Percentiles rank a stretch among this genome's conserved stretches.
These are phyloP conservation scores for Rhynchophorus ferrugineus DNA, from an alignment of 1,140 invertebrate species.

Conservation along the genomic window DNA sequence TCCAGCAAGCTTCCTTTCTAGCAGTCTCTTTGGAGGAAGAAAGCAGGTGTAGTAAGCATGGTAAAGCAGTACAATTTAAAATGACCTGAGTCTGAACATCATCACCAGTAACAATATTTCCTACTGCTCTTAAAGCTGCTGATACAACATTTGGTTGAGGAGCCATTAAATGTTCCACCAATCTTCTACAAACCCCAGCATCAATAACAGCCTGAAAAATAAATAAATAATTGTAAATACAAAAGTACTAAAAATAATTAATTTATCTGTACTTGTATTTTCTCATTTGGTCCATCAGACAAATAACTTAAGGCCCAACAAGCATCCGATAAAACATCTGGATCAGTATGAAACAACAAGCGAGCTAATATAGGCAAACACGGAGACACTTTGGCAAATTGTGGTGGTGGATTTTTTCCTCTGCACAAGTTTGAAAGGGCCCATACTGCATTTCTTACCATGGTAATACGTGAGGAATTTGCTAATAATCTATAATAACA, in stretches of 20 bases:
- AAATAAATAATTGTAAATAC: background rate
- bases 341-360: conserved; percentile 81
- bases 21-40: conserved; percentile 75
- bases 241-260: background rate
- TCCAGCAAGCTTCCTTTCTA: conserved; percentile 97
- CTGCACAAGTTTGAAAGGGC: conserved; percentile 92
- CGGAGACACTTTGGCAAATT: conserved; percentile 78
- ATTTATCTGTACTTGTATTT: conserved; percentile 67
- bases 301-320: conserved; percentile 94
- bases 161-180: conserved; percentile 92
- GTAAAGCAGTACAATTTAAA: conserved; percentile 83
- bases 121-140: conserved; percentile 88
- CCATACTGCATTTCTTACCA: conserved; percentile 97
- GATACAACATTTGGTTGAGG: conserved; percentile 87
- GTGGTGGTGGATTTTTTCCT: conserved; percentile 93
- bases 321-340: conserved; percentile 88
- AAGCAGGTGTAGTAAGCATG: conserved; percentile 76
- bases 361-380: conserved; percentile 82
- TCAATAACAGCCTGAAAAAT: conserved; percentile 84
- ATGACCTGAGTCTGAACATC: conserved; percentile 95
- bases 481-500: conserved; percentile 62
- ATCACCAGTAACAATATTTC: conserved; percentile 97
- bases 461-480: conserved; percentile 75
- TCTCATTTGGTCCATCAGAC: conserved; percentile 95
- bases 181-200: conserved; percentile 85